These are phyloP conservation scores for Drosophila cognata DNA, from an alignment of 2,888 invertebrate species.

Conservation along the genomic window DNA sequence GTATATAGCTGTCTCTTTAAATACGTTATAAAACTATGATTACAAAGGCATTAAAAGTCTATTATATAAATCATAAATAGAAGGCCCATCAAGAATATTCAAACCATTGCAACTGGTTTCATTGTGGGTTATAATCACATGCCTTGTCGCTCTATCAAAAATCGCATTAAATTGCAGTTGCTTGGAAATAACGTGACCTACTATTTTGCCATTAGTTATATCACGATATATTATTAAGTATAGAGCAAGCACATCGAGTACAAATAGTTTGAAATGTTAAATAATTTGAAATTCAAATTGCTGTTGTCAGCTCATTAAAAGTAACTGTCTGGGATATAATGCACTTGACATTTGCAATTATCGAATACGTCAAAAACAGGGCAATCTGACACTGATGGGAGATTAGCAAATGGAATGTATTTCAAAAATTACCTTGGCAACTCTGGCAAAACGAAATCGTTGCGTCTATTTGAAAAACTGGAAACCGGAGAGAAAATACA, in stretches of 20 bases:
- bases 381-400: conserved; percentile 28
- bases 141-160: not conserved
- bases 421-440: conserved; percentile 9
- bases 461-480: not conserved
- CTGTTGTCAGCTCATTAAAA: conserved; percentile 49
- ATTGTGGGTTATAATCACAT: not conserved
- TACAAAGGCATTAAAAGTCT: not conserved
- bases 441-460: conserved; percentile 17
- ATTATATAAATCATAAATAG: not conserved
- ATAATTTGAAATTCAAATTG: conserved; percentile 38
- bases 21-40: too few relatives aligned
- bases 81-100: not conserved
- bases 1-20: not conserved
- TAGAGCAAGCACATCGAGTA: not conserved
- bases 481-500: not conserved
- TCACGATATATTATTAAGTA: conserved; percentile 1
- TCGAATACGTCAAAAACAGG: conserved; percentile 15
- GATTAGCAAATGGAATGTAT: conserved; percentile 24
- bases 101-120: not conserved
- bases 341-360: conserved; percentile 49
- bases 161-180: not conserved
- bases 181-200: not conserved
- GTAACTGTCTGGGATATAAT: conserved; percentile 38
- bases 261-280: conserved; percentile 3
- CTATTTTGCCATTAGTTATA: not conserved